Conservation (phyloP, 2,113 vertebrate species). For the Paracanthobrama guichenoti region DNA sequence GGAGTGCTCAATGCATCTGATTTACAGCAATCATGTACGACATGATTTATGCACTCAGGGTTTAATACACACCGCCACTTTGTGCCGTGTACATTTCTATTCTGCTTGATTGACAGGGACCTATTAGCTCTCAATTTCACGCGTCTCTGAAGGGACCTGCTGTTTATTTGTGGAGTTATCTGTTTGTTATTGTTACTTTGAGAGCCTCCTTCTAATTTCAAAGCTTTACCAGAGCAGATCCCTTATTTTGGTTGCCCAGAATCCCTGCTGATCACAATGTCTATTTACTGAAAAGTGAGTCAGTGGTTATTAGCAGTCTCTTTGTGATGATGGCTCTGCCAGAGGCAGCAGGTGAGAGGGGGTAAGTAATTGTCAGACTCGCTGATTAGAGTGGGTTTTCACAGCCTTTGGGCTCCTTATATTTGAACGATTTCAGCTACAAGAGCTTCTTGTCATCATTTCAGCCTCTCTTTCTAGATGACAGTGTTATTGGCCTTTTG, state of each 20-base stretch:
- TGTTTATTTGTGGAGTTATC: slow-evolving; percentile 1
- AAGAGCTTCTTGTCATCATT: slow-evolving; percentile 14
- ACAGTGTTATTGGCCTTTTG: slow-evolving; percentile 33
- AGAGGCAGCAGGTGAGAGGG: slow-evolving; percentile 32
- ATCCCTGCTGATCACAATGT: slow-evolving; percentile 17
- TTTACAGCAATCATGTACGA: slow-evolving; percentile 47
- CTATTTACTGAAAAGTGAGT: slow-evolving; percentile 24
- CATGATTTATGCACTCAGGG: slow-evolving; percentile 40
- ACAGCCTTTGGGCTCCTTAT: not conserved
- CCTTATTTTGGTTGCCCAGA: not conserved
- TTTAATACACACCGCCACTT: slow-evolving; percentile 19
- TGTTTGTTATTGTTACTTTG: slow-evolving; percentile 28
- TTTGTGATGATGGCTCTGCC: slow-evolving; percentile 15
- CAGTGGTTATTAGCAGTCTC: slow-evolving; percentile 26
- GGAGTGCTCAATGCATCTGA: slow-evolving; percentile 35
- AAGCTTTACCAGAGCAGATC: slow-evolving; percentile 12
- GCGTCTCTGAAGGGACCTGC: not conserved
- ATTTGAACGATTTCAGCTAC: slow-evolving; percentile 9
- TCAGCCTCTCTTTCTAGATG: slow-evolving; percentile 9
- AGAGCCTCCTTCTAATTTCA: slow-evolving; percentile 31
- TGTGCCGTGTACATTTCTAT: slow-evolving; percentile 18
- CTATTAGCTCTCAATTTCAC: slow-evolving; percentile 15
- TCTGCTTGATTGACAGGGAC: slow-evolving; percentile 20
- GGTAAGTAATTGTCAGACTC: slow-evolving; percentile 38
- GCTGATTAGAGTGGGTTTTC: slow-evolving; percentile 32